These are phyloP conservation scores for Crotalus viridis DNA, from an alignment of 2,113 vertebrate genomes.

Conservation along the genomic window DNA sequence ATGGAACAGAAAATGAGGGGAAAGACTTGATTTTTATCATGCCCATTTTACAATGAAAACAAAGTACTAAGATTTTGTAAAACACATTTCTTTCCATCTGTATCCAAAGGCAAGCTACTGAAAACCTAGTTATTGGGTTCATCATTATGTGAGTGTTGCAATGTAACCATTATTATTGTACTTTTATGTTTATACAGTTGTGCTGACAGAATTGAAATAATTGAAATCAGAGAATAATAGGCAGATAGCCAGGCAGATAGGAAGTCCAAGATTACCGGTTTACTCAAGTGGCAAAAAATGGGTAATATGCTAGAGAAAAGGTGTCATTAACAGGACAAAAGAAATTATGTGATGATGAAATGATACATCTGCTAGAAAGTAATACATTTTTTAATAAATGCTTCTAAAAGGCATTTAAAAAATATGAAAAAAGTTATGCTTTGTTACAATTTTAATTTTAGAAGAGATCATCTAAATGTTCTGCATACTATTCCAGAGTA, in stretches of 20 bases:
- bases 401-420: background rate
- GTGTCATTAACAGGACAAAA: conserved; percentile 19
- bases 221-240: background rate
- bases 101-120: conserved; percentile 33
- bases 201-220: background rate
- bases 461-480: background rate
- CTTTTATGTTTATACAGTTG: background rate
- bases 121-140: background rate
- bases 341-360: conserved; percentile 1
- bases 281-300: conserved; percentile 21
- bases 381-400: background rate
- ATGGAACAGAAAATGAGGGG: conserved; percentile 8
- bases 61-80: conserved; percentile 22
- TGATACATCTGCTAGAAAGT: background rate
- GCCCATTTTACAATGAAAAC: background rate
- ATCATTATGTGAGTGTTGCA: background rate
- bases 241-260: background rate
- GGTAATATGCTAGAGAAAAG: conserved; percentile 33
- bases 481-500: background rate
- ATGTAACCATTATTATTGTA: background rate
- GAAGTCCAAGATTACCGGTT: background rate
- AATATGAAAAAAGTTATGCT: background rate
- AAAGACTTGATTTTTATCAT: conserved; percentile 23
- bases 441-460: background rate
- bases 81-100: conserved; percentile 25